Base-by-base conservation (phyloP, 2,797 vertebrate genomes). In the Scolopax rusticola region DNA sequence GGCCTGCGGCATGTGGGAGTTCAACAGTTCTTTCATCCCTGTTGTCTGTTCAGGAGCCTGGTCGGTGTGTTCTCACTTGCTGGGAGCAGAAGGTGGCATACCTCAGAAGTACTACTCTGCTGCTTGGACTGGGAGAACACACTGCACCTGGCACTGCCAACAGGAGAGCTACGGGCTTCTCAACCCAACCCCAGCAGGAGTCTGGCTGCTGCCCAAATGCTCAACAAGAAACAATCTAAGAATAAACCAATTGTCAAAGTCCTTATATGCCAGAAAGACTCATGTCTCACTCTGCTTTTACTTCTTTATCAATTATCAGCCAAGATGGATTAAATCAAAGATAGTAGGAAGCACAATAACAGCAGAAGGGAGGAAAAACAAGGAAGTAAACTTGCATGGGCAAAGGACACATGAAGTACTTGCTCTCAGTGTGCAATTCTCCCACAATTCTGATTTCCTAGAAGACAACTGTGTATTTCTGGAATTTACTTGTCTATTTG, bases 11-110 rank as follows among this genome's bases (percentile, higher is more conserved):
- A 40, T 15, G 5, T 30, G 33, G 56, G 82, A 80, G 10, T 2
- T 50, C 30, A 13, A 7, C 4, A 5, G 2, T 12, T 48, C 36
- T 57, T 65, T 54, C 14, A 24, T 30, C 7, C 15, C 1, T 13
- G 15, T 1, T 17, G 12, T n/a, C 27, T 74, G 12, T 17, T 53
- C 0, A 0, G 21, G 36, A 82, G 32, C 11, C 1, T 4, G 6
- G 4, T 14, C 4, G 2, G 15, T 78, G 33, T 16, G 0, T 1
- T 38, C 19, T 54, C 1, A 0, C 4, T 76, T 8, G 0, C 50
- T 69, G 68, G 41, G 21, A 83, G 59, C 7, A 8, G 28, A 38
- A 64, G 19, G 30, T 1, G 3, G 20, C 2, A 6, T 56, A 68
- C 20, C 53, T 19, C 45, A 73, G 47, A 70, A 83, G 53, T 32